Base-by-base conservation (phyloP, 2,888 invertebrate genomes). In the Keiferia lycopersicella region DNA sequence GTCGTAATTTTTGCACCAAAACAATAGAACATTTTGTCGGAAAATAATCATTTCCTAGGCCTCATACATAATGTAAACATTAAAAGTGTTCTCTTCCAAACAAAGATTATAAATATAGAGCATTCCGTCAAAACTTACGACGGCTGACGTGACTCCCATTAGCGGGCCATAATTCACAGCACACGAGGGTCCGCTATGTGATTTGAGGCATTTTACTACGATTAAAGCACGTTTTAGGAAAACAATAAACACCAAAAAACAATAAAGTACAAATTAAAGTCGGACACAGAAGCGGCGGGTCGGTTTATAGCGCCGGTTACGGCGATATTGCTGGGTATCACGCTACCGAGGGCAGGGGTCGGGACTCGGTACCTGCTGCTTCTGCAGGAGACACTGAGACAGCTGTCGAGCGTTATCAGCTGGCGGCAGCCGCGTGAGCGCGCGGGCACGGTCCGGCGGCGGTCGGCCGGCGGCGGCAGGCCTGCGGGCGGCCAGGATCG, bases 231-330 rank as follows among this genome's bases (percentile, higher is more conserved):
- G 85, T 81, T 81, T 83, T 79, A 80, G 75, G 78, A 81, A 86
- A 86, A 87, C 86, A 84, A 88, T 86, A 84, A 88, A 87, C 88
- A 89, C 88, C 79, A 79, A 83, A 56, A 87, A 88, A 87, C 86
- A 86, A 88, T 87, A 87, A 84, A 83, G 82, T 86, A 83, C 82
- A 82, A 87, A 87, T 87, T 84, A 80, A 85, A 86, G 80, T 83
- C 77, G 84, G 84, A 84, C 86, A 83, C 84, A 77, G 76, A 80
- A 79, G 82, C 83, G 83, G 74, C 72, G 71, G 68, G 71, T 64
- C 64, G 74, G 79, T 74, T 66, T 82, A 82, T 78, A 76, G 80
- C 80, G 78, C 76, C 81, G 80, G 71, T 82, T 79, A 76, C 74
- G 78, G 78, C 78, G 75, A 84, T 85, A 88, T 87, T 82, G 84